These are phyloP conservation scores for Apostichopus leukothele DNA, from an alignment of 53 echinoderm and acorn worm species.

Conservation along the genomic window DNA sequence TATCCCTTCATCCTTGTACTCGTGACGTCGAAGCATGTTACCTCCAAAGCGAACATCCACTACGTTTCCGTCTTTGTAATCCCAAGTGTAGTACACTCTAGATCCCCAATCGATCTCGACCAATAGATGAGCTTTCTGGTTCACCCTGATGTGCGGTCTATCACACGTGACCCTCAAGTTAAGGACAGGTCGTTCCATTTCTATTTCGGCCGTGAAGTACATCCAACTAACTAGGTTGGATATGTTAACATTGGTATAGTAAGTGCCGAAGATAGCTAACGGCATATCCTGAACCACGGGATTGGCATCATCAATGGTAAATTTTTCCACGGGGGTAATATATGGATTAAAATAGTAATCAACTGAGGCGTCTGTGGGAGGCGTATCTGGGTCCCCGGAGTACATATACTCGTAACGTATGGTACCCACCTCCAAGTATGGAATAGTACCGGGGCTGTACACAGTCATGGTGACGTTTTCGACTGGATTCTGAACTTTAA, in stretches of 20 bases:
- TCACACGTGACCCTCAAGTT: slow-evolving; percentile 57
- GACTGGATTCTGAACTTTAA: slow-evolving; percentile 89
- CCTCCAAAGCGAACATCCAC: slow-evolving; percentile 62
- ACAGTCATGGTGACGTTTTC: slow-evolving; percentile 67
- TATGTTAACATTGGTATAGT: slow-evolving; percentile 70
- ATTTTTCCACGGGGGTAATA: slow-evolving; percentile 58
- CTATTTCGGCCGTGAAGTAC: slow-evolving; percentile 70
- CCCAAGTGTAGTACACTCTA: slow-evolving; percentile 71
- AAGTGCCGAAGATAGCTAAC: slow-evolving; percentile 68
- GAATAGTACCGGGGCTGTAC: slow-evolving; percentile 75
- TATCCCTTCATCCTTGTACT: slow-evolving; percentile 60
- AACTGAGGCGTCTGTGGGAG: slow-evolving; percentile 81
- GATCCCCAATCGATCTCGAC: slow-evolving; percentile 80
- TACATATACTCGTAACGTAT: slow-evolving; percentile 64
- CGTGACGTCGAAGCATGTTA: slow-evolving; percentile 60
- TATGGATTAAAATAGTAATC: slow-evolving; percentile 62
- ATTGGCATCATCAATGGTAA: slow-evolving; percentile 68
- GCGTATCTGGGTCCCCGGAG: slow-evolving; percentile 63
- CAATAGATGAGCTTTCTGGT: slow-evolving; percentile 57
- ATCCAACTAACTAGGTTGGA: slow-evolving; percentile 87
- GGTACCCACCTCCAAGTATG: slow-evolving; percentile 68
- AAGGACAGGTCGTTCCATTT: slow-evolving; percentile 80
- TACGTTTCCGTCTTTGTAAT: slow-evolving; percentile 74
- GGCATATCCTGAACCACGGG: slow-evolving; percentile 76
- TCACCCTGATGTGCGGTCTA: slow-evolving; percentile 63